phyloP scores from a whole-genome alignment of 2,888 invertebrate genomes.

The Pseudeuparius sepicola region DNA sequence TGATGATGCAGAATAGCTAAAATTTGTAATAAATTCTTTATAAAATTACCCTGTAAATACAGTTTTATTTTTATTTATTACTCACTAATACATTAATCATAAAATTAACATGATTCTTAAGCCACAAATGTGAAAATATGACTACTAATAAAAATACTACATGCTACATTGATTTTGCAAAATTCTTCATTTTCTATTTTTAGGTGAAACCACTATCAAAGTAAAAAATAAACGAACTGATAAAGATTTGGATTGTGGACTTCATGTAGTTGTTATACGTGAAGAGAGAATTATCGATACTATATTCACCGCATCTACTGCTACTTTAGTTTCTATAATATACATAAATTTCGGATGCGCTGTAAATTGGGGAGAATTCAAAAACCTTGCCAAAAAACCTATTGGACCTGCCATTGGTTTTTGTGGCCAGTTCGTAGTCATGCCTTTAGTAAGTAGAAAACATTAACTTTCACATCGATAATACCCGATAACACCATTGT shows the following conservation, averaged over 20 bases:
- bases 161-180: neutral
- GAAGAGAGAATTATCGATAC: conserved; percentile 55
- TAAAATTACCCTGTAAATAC: too few species aligned
- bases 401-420: conserved; percentile 72
- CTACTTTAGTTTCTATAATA: conserved; percentile 64
- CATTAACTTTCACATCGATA: neutral
- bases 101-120: too few species aligned
- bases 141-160: neutral
- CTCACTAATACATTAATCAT: too few species aligned
- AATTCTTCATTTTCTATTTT: conserved; percentile 12
- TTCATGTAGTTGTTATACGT: conserved; percentile 28
- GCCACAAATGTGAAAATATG: conserved; percentile 1
- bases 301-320: conserved; percentile 66
- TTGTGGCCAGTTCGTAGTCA: conserved; percentile 66
- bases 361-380: conserved; percentile 62
- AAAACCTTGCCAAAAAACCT: conserved; percentile 56
- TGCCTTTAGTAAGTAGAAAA: conserved; percentile 69
- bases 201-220: conserved; percentile 30
- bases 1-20: too few species aligned
- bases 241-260: conserved; percentile 24
- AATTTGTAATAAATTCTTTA: too few species aligned
- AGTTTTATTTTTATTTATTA: too few species aligned
- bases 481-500: neutral
- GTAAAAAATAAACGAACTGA: conserved; percentile 22
- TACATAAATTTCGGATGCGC: conserved; percentile 90